Base-by-base conservation (phyloP, 2,888 invertebrate species). In the Cyrtodaria siliqua region DNA sequence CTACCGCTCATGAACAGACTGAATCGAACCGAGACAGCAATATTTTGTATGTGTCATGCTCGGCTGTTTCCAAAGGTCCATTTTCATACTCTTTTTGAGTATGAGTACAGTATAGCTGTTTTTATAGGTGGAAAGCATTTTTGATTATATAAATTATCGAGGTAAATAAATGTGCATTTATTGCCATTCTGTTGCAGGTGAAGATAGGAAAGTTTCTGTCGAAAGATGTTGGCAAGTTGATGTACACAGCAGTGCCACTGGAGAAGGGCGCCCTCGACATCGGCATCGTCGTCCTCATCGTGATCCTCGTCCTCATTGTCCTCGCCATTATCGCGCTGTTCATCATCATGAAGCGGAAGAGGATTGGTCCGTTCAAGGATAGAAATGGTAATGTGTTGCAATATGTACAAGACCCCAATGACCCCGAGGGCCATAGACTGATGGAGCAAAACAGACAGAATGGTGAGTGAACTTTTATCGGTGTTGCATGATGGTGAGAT, bases 151-250 rank as follows among this genome's bases (percentile, higher is more conserved):
- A n/a, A n/a, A n/a, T n/a, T n/a, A n/a, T n/a, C n/a, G n/a, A n/a
- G n/a, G n/a, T n/a, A n/a, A n/a, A n/a, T n/a, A n/a, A n/a, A n/a
- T n/a, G n/a, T n/a, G n/a, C n/a, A n/a, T n/a, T n/a, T n/a, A n/a
- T n/a, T n/a, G n/a, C n/a, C n/a, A n/a, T 61, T 42, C 23, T 27
- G 42, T 78, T 79, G 0, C 80, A 91, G 91, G 86, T 91, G 0
- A 60, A 60, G 18, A 74, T 90, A 52, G 91, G 90, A 2, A 69
- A 33, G n/a, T 77, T 85, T 55, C 75, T 88, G 14, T 29, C 16
- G 4, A 87, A 79, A 60, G 66, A 84, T 16, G 80, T 90, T 24
- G 91, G 91, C 20, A 75, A 79, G 49, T 57, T 91, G 16, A 76
- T 83, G 20, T 90, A 82, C 62, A 68, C 74, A 1, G 61, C 73